Base-by-base conservation (phyloP, 2,888 invertebrate species). In the Horisme vitalbata region DNA sequence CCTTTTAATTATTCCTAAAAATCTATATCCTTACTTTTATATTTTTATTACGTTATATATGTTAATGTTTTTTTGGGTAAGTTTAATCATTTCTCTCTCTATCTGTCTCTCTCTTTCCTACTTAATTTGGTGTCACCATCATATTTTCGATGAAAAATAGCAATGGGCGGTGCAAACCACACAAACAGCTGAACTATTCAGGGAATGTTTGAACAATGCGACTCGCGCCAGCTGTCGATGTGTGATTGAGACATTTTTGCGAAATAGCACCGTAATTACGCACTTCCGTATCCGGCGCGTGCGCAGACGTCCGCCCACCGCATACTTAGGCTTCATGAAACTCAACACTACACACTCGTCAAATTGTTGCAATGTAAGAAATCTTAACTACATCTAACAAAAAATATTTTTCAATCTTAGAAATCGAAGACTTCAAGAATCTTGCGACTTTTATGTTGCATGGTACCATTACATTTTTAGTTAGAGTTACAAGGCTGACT, bases 241-340 rank as follows among this genome's bases (percentile, higher is more conserved):
- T 65, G 57, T 65, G 73, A 87, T 88, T 84, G 82, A 87, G 85
- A 88, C 80, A 87, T 88, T 84, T 83, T 88, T 82, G 86, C 84
- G 58, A 86, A 86, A 86, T 87, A 78, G 76, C 71, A 59, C 55
- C 72, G 69, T 88, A 88, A 89, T 88, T 86, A 88, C 75, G 69
- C 53, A 77, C 77, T 86, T 89, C 88, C 88, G 86, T 56, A 77
- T 86, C 86, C 88, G 65, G 78, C 87, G 86, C 86, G 87, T 83
- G 89, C 85, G 83, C 68, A 71, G 74, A 71, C 62, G 62, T 63
- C 71, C 86, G 82, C 87, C 86, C 78, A 79, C 75, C 41, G 57
- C 55, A 70, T 68, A 63, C 68, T 68, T 52, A 66, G 66, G 61
- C 60, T 71, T 69, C 59, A 63, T 67, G 82, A 75, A 83, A 86